These are phyloP conservation scores for Diadophis punctatus DNA, from an alignment of 2,113 vertebrate genomes.

Conservation along the genomic window DNA sequence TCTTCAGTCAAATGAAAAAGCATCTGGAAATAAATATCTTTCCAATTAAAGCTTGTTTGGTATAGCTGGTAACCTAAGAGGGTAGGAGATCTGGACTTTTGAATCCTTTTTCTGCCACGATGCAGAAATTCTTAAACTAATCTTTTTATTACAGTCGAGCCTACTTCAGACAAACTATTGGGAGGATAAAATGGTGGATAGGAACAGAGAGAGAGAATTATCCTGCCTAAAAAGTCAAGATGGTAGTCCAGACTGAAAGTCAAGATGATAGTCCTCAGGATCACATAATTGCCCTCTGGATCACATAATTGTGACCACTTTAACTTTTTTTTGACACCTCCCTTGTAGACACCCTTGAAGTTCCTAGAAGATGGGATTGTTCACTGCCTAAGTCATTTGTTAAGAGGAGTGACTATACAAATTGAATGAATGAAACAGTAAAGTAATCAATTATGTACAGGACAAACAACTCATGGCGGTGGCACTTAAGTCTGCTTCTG, in stretches of 20 bases:
- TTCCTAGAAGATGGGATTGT: not conserved
- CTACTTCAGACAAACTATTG: not conserved
- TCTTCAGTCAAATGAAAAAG: slow-evolving; percentile 25
- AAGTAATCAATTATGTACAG: not conserved
- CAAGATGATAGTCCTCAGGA: not conserved
- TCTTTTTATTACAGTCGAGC: not conserved
- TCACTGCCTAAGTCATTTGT: not conserved
- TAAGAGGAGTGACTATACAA: not conserved
- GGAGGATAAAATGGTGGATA: not conserved
- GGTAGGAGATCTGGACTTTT: not conserved
- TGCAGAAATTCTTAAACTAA: not conserved
- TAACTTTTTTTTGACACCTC: not conserved
- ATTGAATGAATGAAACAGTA: not conserved
- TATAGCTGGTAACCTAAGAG: not conserved
- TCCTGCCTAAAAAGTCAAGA: not conserved
- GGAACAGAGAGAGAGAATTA: not conserved
- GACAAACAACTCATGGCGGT: not conserved
- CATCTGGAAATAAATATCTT: slow-evolving; percentile 21
- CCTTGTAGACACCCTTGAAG: not conserved
- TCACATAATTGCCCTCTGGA: not conserved
- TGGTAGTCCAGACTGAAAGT: not conserved
- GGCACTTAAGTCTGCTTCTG: slow-evolving; percentile 33
- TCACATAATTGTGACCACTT: not conserved
- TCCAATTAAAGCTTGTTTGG: not conserved
- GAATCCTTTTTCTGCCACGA: not conserved